Conservation (phyloP, 2,888 invertebrate genomes). For the Abrostola triplasia region DNA sequence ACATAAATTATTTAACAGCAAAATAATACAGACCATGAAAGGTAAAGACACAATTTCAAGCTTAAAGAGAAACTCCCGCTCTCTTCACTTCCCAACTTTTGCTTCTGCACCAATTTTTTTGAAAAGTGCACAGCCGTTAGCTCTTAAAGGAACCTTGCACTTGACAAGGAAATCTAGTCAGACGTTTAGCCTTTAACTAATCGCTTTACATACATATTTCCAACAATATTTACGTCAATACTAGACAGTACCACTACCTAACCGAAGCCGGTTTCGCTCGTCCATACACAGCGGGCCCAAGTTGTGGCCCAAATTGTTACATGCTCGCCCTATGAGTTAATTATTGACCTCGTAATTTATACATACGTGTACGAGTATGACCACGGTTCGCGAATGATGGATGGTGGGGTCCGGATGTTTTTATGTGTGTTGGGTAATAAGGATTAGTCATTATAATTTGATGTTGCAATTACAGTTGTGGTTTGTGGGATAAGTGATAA, state of each 20-base stretch:
- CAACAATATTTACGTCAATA: neutral
- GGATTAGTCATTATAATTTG: neutral
- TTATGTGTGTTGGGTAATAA: neutral
- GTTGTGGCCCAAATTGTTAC: conserved; percentile 7
- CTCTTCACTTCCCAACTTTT: neutral
- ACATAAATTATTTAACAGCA: too few relatives aligned
- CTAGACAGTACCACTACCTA: neutral
- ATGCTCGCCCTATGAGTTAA: conserved; percentile 1
- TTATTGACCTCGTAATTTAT: conserved; percentile 14
- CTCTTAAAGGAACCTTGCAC: too few relatives aligned
- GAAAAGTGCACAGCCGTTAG: too few relatives aligned
- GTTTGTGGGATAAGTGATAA: neutral
- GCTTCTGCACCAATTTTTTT: too few relatives aligned
- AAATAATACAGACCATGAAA: too few relatives aligned
- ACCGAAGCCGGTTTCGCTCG: neutral
- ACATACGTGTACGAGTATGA: neutral
- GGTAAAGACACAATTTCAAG: neutral
- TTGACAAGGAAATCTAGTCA: too few relatives aligned
- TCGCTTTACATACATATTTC: neutral
- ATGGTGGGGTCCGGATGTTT: conserved; percentile 4
- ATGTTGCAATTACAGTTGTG: neutral
- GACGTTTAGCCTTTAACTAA: too few relatives aligned
- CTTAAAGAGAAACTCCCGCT: neutral
- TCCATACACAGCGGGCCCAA: neutral
- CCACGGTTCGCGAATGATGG: conserved; percentile 2